These are phyloP conservation scores for Picathartes gymnocephalus DNA, from an alignment of 2,113 vertebrate genomes.

Conservation along the genomic window DNA sequence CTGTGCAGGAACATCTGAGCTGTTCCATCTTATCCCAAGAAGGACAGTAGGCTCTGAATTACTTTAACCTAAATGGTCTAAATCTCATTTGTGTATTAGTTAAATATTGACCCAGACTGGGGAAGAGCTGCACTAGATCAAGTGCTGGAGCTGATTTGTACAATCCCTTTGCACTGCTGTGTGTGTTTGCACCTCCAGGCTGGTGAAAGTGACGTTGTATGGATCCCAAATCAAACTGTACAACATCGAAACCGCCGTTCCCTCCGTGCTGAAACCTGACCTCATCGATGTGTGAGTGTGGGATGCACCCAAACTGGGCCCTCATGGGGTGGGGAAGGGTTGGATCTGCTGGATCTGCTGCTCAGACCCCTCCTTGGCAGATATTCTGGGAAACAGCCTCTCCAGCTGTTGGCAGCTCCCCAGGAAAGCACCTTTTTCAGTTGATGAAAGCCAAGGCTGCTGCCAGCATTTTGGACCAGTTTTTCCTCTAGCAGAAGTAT, in stretches of 20 bases:
- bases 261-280: conserved; percentile 95
- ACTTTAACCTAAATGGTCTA: background rate
- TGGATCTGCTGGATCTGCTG: background rate
- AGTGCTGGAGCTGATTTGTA: background rate
- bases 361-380: background rate
- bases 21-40: background rate
- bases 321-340: accelerated
- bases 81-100: background rate
- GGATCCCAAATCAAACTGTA: conserved; percentile 94
- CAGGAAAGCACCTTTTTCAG: background rate
- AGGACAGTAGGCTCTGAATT: background rate
- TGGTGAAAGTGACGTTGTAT: conserved; percentile 94
- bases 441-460: background rate
- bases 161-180: background rate
- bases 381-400: background rate
- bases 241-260: conserved; percentile 95
- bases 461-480: background rate
- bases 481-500: background rate
- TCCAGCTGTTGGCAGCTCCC: background rate
- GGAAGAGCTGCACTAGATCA: background rate
- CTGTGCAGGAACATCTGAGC: background rate
- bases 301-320: too few species aligned
- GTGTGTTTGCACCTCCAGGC: conserved; percentile 60
- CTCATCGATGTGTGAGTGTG: conserved; percentile 95
- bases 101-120: background rate